phyloP scores from a whole-genome alignment of 2,888 invertebrate species.

The Apamea sordens region DNA sequence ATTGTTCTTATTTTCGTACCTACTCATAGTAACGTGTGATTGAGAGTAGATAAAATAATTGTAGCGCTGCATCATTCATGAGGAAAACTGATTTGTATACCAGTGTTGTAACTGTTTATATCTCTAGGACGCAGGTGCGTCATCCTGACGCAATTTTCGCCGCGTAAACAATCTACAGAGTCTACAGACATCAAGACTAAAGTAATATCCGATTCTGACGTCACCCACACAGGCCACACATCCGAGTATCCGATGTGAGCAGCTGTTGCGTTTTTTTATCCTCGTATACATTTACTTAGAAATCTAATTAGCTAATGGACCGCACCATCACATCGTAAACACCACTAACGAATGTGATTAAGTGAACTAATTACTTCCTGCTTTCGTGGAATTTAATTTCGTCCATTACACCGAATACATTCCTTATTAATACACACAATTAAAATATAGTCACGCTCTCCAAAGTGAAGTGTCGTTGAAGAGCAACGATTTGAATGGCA shows the following conservation, averaged over 20 bases:
- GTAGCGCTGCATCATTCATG: slow-evolving; percentile 18
- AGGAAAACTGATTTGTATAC: slow-evolving; percentile 44
- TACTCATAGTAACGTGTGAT: not conserved
- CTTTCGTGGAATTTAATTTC: slow-evolving; percentile 46
- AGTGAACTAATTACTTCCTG: slow-evolving; percentile 55
- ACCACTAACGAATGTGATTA: slow-evolving; percentile 48
- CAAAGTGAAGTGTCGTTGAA: slow-evolving; percentile 26
- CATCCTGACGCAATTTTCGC: slow-evolving; percentile 54
- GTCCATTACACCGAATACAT: slow-evolving; percentile 31
- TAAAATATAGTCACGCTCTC: slow-evolving; percentile 34
- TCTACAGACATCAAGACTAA: slow-evolving; percentile 45
- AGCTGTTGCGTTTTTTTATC: slow-evolving; percentile 42
- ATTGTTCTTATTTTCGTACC: not conserved
- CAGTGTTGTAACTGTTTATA: slow-evolving; percentile 29
- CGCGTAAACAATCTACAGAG: slow-evolving; percentile 51
- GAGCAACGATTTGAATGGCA: slow-evolving; percentile 30
- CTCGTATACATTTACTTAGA: slow-evolving; percentile 53
- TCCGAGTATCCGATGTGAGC: slow-evolving; percentile 29
- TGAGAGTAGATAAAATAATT: slow-evolving; percentile 14
- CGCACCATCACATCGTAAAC: slow-evolving; percentile 50
- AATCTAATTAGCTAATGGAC: slow-evolving; percentile 61
- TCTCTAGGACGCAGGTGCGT: slow-evolving; percentile 62
- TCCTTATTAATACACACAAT: slow-evolving; percentile 17
- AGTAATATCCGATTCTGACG: slow-evolving; percentile 61
- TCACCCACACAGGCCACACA: slow-evolving; percentile 49